These are phyloP conservation scores for Thamnophis sirtalis DNA, from an alignment of 2,113 vertebrate genomes.

Conservation along the genomic window DNA sequence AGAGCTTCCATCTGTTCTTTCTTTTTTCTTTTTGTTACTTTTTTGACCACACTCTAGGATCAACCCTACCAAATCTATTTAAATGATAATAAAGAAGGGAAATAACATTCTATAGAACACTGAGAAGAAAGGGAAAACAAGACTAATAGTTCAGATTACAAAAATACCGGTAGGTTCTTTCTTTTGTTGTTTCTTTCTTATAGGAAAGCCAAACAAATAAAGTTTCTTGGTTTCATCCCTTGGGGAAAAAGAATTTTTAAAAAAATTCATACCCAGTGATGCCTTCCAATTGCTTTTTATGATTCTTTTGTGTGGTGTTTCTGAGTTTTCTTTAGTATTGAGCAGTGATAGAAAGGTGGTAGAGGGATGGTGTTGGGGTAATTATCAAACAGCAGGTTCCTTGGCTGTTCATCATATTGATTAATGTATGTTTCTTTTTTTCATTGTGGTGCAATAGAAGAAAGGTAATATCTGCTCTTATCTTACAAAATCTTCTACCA, in stretches of 20 bases:
- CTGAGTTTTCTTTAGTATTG: background rate
- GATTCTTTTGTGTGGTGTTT: background rate
- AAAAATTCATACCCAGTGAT: background rate
- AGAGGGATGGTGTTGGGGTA: background rate
- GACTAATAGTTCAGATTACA: background rate
- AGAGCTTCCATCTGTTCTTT: background rate
- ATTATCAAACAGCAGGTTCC: background rate
- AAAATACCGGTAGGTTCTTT: background rate
- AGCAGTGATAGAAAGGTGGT: background rate
- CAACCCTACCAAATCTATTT: background rate
- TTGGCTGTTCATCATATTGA: background rate
- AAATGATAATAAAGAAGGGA: background rate
- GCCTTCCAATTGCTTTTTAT: background rate
- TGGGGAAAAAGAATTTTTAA: background rate
- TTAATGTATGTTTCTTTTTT: background rate
- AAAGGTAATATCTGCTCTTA: background rate
- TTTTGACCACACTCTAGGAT: background rate
- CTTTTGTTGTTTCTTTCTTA: background rate
- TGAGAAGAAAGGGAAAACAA: background rate
- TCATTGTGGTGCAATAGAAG: background rate
- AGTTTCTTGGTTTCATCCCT: background rate
- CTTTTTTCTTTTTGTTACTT: background rate
- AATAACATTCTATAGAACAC: background rate
- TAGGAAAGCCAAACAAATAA: background rate
- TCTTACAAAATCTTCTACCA: background rate